Conservation (phyloP, 1,140 invertebrate species). For the Euglossa dilemma region DNA sequence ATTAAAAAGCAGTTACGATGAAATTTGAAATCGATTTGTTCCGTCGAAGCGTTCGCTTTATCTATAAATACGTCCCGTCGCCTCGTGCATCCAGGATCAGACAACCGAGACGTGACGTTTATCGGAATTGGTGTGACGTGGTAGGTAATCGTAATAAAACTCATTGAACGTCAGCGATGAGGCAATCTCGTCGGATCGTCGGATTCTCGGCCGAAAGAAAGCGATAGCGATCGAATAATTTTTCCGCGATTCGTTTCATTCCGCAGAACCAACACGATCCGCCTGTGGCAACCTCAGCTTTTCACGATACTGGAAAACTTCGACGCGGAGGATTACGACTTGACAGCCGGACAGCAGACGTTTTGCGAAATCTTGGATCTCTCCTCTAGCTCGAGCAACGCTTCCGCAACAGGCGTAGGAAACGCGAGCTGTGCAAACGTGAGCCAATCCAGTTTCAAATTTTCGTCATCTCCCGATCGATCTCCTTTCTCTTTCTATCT, state of each 20-base stretch:
- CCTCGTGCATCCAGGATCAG: not conserved
- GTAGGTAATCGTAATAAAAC: not conserved
- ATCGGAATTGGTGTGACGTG: not conserved
- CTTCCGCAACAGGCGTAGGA: not conserved
- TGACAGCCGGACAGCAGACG: slow-evolving; percentile 31
- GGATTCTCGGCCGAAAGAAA: not conserved
- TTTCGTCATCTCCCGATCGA: too few species aligned
- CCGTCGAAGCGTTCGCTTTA: slow-evolving; percentile 25
- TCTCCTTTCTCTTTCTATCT: not conserved
- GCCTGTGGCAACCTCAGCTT: slow-evolving; percentile 85
- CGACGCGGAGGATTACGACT: slow-evolving; percentile 16
- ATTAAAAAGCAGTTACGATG: slow-evolving; percentile 4
- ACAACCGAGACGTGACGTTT: not conserved
- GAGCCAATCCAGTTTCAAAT: not conserved
- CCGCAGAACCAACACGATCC: slow-evolving; percentile 81
- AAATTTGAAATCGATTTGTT: not conserved
- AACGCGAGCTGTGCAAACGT: slow-evolving; percentile 9
- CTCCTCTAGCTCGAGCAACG: slow-evolving; percentile 26
- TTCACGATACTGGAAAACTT: slow-evolving; percentile 83
- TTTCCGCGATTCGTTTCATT: slow-evolving; percentile 32
- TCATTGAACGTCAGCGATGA: not conserved
- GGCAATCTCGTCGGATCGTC: not conserved
- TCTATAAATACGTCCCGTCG: slow-evolving; percentile 28
- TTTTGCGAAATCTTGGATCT: slow-evolving; percentile 76
- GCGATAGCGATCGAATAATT: not conserved